phyloP scores from a whole-genome alignment of 2,113 vertebrate genomes.

The Macrotis lagotis region DNA sequence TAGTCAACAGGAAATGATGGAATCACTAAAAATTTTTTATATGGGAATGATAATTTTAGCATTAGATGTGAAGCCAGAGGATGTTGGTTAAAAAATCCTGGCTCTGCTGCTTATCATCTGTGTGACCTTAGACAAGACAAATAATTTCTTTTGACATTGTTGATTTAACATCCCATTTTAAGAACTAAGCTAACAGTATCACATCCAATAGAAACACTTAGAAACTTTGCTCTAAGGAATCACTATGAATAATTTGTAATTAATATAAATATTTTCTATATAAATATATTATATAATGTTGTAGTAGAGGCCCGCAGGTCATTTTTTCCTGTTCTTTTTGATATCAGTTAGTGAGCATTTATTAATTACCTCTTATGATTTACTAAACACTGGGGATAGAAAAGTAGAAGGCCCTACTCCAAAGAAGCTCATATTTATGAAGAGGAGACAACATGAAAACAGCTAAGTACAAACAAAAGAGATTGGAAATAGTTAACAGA shows the following conservation, averaged over 20 bases:
- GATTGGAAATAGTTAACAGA: not conserved
- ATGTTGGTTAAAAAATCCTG: not conserved
- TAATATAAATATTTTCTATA: not conserved
- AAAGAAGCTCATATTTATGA: not conserved
- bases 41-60: not conserved
- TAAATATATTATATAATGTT: no score
- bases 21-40: not conserved
- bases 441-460: not conserved
- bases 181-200: not conserved
- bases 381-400: not conserved
- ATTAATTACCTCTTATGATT: not conserved
- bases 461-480: not conserved
- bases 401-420: not conserved
- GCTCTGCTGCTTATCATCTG: not conserved
- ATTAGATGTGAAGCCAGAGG: not conserved
- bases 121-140: not conserved
- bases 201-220: not conserved
- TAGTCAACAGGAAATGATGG: not conserved
- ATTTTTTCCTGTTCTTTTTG: not conserved
- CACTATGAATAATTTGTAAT: not conserved
- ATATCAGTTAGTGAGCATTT: not conserved
- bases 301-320: not conserved
- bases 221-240: not conserved
- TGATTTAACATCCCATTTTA: not conserved
- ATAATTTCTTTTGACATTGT: not conserved